These are phyloP conservation scores for Chiridota heheva DNA, from an alignment of 35 echinoderm and acorn worm genomes.

Conservation along the genomic window DNA sequence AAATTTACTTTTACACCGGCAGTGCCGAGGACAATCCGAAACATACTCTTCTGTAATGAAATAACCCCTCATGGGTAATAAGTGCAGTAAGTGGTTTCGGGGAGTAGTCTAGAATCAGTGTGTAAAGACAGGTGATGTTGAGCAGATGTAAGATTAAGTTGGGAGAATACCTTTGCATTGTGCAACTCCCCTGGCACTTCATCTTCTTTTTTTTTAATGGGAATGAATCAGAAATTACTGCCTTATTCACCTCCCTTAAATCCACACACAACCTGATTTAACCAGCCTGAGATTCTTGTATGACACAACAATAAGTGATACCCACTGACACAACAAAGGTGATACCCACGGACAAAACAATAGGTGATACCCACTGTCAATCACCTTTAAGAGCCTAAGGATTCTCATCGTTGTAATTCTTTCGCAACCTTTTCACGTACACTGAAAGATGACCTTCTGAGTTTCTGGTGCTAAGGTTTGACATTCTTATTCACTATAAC, in stretches of 20 bases:
- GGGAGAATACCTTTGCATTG: conserved; percentile 40
- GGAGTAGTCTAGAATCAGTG: conserved; percentile 24
- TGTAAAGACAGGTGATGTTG: conserved; percentile 57
- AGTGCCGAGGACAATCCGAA: conserved; percentile 61
- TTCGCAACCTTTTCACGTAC: background rate
- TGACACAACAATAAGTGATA: conserved; percentile 21
- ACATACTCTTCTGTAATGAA: conserved; percentile 56
- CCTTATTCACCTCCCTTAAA: conserved; percentile 67
- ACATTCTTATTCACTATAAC: conserved; percentile 13
- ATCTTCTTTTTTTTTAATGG: conserved; percentile 54
- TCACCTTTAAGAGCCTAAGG: background rate
- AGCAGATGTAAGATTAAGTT: conserved; percentile 44
- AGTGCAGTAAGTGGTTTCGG: conserved; percentile 46
- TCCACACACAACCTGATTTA: conserved; percentile 65
- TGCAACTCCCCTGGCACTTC: conserved; percentile 51
- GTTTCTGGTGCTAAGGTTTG: background rate
- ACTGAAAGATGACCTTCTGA: background rate
- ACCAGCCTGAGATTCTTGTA: conserved; percentile 11
- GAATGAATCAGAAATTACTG: conserved; percentile 39
- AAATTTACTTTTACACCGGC: too few relatives aligned
- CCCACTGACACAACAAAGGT: conserved; percentile 1
- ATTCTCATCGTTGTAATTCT: background rate
- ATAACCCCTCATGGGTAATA: conserved; percentile 62
- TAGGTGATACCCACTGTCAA: too few relatives aligned
- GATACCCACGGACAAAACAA: conserved; percentile 1